Evolutionary conservation across 1,140 invertebrate species (phyloP).

Genomic region (Tribolium madens): DNA sequence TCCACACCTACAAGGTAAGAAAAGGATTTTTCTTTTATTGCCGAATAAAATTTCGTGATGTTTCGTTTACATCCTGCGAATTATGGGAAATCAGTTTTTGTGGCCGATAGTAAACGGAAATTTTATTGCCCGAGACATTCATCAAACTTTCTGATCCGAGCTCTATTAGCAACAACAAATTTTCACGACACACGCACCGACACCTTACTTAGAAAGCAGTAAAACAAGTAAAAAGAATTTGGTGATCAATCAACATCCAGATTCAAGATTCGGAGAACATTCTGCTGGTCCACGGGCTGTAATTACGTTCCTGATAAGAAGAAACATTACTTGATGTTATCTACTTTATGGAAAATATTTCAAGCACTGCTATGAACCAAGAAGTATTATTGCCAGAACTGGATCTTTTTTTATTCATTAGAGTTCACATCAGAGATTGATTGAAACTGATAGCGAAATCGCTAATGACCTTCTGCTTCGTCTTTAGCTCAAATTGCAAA

Average conservation of each 20-base stretch:
- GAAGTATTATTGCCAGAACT: not conserved
- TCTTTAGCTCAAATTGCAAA: not conserved
- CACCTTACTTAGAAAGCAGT: not conserved
- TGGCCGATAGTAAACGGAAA: constrained; percentile 30
- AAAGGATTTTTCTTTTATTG: constrained; percentile 41
- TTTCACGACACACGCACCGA: constrained; percentile 3
- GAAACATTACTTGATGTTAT: not conserved
- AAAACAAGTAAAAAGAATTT: not conserved
- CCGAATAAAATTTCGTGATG: constrained; percentile 38
- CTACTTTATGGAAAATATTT: not conserved
- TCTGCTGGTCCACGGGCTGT: not conserved
- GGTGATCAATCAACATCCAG: not conserved
- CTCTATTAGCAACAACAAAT: constrained; percentile 22
- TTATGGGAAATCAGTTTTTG: constrained; percentile 36
- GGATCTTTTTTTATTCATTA: not conserved
- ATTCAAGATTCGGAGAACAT: not conserved
- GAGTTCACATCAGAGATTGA: not conserved
- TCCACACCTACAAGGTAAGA: constrained; percentile 45
- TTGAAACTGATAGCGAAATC: not conserved
- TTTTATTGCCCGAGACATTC: constrained; percentile 13
- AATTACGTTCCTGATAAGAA: not conserved
- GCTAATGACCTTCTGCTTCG: not conserved
- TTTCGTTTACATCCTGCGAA: constrained; percentile 40
- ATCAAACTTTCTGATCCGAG: constrained; percentile 27
- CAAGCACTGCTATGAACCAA: not conserved